Base-by-base conservation (phyloP, 2,797 vertebrate genomes). In the Mus caroli region DNA sequence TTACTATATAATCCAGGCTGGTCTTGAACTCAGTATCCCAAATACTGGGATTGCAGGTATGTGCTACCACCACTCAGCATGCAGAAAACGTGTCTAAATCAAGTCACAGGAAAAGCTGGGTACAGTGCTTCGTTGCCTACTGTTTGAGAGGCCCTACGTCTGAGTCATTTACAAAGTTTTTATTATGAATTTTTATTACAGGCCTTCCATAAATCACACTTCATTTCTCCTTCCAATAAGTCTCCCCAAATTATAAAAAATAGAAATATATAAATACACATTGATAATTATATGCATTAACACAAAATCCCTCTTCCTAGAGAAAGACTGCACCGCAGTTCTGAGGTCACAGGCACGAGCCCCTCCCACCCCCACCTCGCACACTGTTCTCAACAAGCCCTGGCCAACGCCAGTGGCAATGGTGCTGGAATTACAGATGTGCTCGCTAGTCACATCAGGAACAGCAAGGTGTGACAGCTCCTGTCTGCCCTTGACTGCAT, bases 211-310 rank as follows among this genome's bases (percentile, higher is more conserved):
- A 88, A 85, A 60, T 93, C 86, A 95, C 54, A 94, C 50, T 86
- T 89, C 92, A 58, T 58, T 37, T 76, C 71, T 56, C 43, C 54
- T 58, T 88, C 46, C 15, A 76, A 43, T 50, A 86, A 94, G 50
- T 62, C 37, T 56, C 88, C 52, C 26, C 64, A 83, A 90, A 46
- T 95, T 96, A 97, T 94, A 95, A 97, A 98, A 98, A 98, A 96
- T 97, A 97, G 83, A 91, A 88, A 95, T 91, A 24, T 69, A 52
- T 86, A 69, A 34, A 86, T 24, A 75, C 12, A 90, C 92, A 78
- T 11, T 11, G 67, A 93, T 90, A 84, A 60, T n/a, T 37, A 73
- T 2, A 34, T 50, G 6, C 64, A 80, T 93, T 85, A 52, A 88
- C n/a, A 91, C 71, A 75, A 15, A 19, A 54, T 64, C 88, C 82